phyloP scores from a whole-genome alignment of 2,797 vertebrate species.

The Acestrorhynchus altus region DNA sequence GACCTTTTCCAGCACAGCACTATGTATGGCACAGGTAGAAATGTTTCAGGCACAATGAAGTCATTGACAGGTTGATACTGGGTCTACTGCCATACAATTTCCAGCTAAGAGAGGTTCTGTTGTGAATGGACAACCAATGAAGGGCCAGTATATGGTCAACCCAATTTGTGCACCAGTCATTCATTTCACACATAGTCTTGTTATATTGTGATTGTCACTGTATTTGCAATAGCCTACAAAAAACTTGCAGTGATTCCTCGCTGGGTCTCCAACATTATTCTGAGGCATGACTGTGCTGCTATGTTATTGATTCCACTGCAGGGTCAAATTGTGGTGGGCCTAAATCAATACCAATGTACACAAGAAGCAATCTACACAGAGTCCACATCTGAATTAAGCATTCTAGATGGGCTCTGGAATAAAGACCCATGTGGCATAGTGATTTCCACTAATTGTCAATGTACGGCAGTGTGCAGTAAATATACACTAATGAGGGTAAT shows the following conservation, averaged over 20 bases:
- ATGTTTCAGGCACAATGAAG: too few species aligned
- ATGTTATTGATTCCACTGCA: not conserved
- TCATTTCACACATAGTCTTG: not conserved
- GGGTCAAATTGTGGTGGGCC: constrained; percentile 15
- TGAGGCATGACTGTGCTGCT: not conserved
- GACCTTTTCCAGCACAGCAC: too few species aligned
- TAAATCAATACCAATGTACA: constrained; percentile 25
- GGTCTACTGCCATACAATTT: too few species aligned
- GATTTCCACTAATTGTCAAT: constrained; percentile 23
- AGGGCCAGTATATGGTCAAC: too few species aligned
- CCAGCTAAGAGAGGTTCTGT: too few species aligned
- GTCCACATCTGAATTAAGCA: not conserved
- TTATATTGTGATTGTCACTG: not conserved
- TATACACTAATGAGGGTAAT: constrained; percentile 16
- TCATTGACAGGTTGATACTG: too few species aligned
- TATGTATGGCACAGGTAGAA: too few species aligned
- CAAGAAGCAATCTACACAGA: not conserved
- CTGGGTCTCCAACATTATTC: constrained; percentile 20
- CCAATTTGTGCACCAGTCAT: too few species aligned
- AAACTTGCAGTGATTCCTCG: constrained; percentile 1
- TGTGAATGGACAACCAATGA: too few species aligned
- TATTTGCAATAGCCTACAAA: not conserved
- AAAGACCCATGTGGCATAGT: not conserved
- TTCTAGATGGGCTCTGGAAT: not conserved
- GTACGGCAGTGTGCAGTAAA: not conserved